These are phyloP conservation scores for Malurus splendens DNA, from an alignment of 2,797 vertebrate species.

Conservation along the genomic window DNA sequence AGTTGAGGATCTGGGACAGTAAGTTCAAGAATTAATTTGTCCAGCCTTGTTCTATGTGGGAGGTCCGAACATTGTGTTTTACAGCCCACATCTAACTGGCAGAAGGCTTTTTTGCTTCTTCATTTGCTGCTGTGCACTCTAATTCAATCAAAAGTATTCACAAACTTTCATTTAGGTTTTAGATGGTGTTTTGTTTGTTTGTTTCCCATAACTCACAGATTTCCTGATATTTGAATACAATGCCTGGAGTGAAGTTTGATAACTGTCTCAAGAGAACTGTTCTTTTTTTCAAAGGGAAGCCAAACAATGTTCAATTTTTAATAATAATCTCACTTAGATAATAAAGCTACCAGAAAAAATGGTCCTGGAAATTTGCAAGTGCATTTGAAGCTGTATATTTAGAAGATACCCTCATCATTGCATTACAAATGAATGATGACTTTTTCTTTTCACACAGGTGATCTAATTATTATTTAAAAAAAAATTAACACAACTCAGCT, in stretches of 20 bases:
- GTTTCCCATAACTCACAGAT: neutral
- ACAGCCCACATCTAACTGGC: neutral
- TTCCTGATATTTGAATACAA: neutral
- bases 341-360: constrained; percentile 12
- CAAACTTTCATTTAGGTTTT: neutral
- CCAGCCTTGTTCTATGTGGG: neutral
- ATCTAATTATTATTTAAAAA: too few relatives aligned
- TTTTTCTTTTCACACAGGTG: too few relatives aligned
- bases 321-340: constrained; percentile 3
- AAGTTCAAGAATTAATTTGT: neutral
- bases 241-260: neutral
- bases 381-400: neutral
- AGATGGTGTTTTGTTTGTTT: neutral
- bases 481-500: too few relatives aligned
- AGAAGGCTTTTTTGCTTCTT: neutral
- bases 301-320: constrained; percentile 22
- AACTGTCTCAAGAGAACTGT: neutral
- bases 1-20: neutral
- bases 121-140: neutral
- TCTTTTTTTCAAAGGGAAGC: constrained; percentile 8
- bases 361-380: neutral
- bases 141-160: neutral
- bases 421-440: too few relatives aligned
- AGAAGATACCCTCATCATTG: too few relatives aligned
- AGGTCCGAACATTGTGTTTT: neutral